Evolutionary conservation across 2,888 invertebrate species (phyloP), one percentile per base, ranked within the genome.

Genomic region (Scaptomyza caliginosa): DNA sequence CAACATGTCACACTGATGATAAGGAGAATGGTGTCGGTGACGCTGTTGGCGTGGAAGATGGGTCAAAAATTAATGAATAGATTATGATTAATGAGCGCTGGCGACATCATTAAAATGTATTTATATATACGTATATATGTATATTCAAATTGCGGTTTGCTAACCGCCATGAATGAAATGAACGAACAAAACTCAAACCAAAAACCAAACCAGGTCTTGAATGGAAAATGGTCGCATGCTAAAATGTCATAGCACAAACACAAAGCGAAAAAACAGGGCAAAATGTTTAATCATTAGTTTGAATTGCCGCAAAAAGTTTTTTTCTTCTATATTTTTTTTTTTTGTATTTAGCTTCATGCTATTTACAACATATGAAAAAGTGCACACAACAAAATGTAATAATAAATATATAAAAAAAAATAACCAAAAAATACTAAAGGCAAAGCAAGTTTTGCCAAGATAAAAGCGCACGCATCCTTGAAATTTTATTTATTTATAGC

Each of bases 401-500:
- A 82, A 65, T n/a, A 78, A 70, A 64, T 17, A 21, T 39, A 1
- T 4, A 38, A 6, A 21, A 4, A 40, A 1, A 40, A 4, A 39
- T n/a, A n/a, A n/a, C n/a, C n/a, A n/a, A 40, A 13, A 42, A 19
- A 46, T 58, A 55, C 55, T 45, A 51, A 62, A 63, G 74, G 77
- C 72, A 66, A 84, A 63, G 73, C 67, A 78, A 80, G 82, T 84
- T 30, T 30, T 75, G 85, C 52, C 52, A 74, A 81, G 86, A 81
- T 85, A 81, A 81, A 81, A 81, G 81, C 83, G 86, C 83, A 84
- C 83, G 83, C 85, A 83, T 86, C 83, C 83, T 84, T 84, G 85
- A 86, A 84, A 86, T 84, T 84, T 86, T 86, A 84, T 82, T 82
- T 86, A 86, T 86, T 82, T 83, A 77, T 83, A 75, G 77, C 69